Percentiles rank a stretch among this genome's conserved stretches.
These are phyloP conservation scores for Tetrapedia diversipes DNA, from an alignment of 2,888 invertebrate species.

Conservation along the genomic window DNA sequence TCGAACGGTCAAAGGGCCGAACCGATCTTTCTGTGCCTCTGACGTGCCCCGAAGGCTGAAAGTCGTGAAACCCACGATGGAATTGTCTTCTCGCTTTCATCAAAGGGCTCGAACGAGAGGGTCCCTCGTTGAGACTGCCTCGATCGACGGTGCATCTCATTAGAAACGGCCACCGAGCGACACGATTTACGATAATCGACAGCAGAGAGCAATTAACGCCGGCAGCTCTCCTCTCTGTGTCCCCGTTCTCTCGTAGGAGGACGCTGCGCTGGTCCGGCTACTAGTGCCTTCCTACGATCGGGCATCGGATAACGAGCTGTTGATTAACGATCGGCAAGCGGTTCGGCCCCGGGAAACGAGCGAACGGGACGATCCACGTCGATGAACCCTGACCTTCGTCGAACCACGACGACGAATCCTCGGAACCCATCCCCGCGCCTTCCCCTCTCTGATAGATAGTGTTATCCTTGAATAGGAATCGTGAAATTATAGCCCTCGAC, in stretches of 20 bases:
- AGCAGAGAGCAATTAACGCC: constrained; percentile 44
- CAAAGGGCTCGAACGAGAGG: neutral
- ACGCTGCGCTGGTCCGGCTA: constrained; percentile 15
- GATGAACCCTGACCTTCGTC: constrained; percentile 59
- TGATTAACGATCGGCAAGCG: constrained; percentile 66
- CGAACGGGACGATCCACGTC: constrained; percentile 38
- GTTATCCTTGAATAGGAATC: constrained; percentile 30
- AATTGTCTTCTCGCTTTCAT: constrained; percentile 32
- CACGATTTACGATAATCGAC: constrained; percentile 54
- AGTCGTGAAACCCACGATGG: neutral
- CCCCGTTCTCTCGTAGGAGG: constrained; percentile 42
- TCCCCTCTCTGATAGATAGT: constrained; percentile 42
- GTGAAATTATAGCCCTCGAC: constrained; percentile 8
- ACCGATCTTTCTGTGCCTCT: no score
- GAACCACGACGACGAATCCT: constrained; percentile 44
- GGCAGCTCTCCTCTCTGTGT: constrained; percentile 34
- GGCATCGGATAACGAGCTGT: constrained; percentile 56
- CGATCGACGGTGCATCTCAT: constrained; percentile 28
- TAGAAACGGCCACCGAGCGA: constrained; percentile 14
- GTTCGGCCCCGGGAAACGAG: constrained; percentile 34
- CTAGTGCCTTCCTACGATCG: constrained; percentile 50
- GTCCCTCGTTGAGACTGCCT: neutral
- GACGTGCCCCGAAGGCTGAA: no score
- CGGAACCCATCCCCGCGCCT: constrained; percentile 31
- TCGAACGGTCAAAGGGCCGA: no score